These are phyloP conservation scores for Diarsia mendica DNA, from an alignment of 2,888 invertebrate genomes.

Conservation along the genomic window DNA sequence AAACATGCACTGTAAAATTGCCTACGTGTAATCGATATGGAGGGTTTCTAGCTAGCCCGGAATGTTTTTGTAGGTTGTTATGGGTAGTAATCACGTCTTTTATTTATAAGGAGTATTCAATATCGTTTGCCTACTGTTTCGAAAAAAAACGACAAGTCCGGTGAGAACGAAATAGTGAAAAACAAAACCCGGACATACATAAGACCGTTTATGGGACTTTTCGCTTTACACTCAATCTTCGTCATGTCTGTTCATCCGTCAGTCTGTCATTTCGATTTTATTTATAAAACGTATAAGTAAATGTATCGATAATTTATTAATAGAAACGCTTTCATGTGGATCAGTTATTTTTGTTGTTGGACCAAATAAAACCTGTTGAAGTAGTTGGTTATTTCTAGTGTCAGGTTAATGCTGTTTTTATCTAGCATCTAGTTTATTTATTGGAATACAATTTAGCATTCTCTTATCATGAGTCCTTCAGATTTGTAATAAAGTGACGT, in stretches of 20 bases:
- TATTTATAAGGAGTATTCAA: neutral
- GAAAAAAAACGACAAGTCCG: neutral
- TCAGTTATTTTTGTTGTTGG: slow-evolving; percentile 23
- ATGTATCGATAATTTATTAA: neutral
- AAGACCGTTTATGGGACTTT: neutral
- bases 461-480: slow-evolving; percentile 23
- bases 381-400: slow-evolving; percentile 13
- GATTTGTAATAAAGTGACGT: slow-evolving; percentile 2
- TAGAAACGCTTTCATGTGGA: slow-evolving; percentile 9
- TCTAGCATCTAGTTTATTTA: slow-evolving; percentile 10
- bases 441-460: slow-evolving; percentile 6
- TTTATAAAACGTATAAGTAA: neutral
- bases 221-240: neutral
- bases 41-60: neutral
- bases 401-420: slow-evolving; percentile 24
- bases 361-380: slow-evolving; percentile 29
- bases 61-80: neutral
- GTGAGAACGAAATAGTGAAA: neutral
- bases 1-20: slow-evolving; percentile 34
- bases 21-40: slow-evolving; percentile 8
- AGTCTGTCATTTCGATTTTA: neutral
- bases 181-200: too few relatives aligned
- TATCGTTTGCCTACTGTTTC: neutral
- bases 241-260: neutral
- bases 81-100: neutral